Conservation (phyloP, 2,888 invertebrate species). For the Neelides folsomi region DNA sequence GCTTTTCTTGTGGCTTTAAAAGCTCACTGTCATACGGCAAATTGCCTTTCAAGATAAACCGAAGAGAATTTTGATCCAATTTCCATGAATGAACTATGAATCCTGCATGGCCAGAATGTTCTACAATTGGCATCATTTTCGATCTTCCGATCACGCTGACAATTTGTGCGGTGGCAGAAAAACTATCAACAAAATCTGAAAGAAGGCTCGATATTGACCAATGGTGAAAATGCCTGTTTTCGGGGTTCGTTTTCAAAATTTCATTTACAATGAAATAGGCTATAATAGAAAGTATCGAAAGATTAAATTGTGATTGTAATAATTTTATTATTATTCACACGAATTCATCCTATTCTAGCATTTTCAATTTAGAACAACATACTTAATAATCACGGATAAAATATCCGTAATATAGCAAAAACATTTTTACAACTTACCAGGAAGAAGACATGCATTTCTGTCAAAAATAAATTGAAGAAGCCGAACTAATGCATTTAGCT, state of each 20-base stretch:
- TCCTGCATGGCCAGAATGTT: conserved; percentile 80
- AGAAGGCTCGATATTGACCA: conserved; percentile 78
- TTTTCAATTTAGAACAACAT: too few relatives aligned
- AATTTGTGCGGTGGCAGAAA: conserved; percentile 81
- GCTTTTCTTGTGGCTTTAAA: conserved; percentile 71
- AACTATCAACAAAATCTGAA: conserved; percentile 81
- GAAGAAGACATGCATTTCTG: conserved; percentile 76
- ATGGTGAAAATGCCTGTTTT: conserved; percentile 70
- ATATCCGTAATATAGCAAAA: too few relatives aligned
- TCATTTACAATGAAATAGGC: conserved; percentile 92
- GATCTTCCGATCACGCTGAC: conserved; percentile 81
- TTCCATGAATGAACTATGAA: conserved; percentile 86
- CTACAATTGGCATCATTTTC: conserved; percentile 84
- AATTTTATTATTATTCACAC: too few relatives aligned
- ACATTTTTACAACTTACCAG: conserved; percentile 37
- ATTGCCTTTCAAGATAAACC: conserved; percentile 56
- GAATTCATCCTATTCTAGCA: too few relatives aligned
- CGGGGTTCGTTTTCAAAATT: conserved; percentile 74
- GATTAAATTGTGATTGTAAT: too few relatives aligned
- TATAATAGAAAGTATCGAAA: too few relatives aligned
- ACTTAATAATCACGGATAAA: too few relatives aligned
- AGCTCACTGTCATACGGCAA: conserved; percentile 80
- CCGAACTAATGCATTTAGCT: conserved; percentile 63
- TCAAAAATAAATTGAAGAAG: conserved; percentile 83
- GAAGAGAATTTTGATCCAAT: conserved; percentile 67